phyloP scores from a whole-genome alignment of 2,888 invertebrate species.

The Drosophila mettleri region DNA sequence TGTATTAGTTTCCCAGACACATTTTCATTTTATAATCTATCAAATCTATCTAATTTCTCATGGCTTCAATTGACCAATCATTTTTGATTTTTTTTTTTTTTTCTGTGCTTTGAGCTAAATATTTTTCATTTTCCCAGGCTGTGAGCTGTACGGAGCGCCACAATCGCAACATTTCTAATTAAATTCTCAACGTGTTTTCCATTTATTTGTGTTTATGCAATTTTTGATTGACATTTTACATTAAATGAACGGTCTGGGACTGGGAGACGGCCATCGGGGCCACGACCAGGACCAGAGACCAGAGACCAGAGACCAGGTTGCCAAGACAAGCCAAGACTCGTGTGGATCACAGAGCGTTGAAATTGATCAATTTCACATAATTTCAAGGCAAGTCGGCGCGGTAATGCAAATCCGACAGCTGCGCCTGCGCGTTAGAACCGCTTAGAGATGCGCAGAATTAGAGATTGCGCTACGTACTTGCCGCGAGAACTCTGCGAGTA shows the following conservation, averaged over 20 bases:
- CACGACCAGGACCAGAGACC: constrained; percentile 12
- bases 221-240: constrained; percentile 81
- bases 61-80: constrained; percentile 64
- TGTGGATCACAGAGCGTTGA: constrained; percentile 76
- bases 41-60: constrained; percentile 31
- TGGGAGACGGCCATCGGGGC: constrained; percentile 1
- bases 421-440: constrained; percentile 77
- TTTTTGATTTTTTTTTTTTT: no score
- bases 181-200: constrained; percentile 72
- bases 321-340: constrained; percentile 11
- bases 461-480: constrained; percentile 19
- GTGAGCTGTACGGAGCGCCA: constrained; percentile 24
- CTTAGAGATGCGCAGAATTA: constrained; percentile 52
- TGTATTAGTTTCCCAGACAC: not conserved
- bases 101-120: constrained; percentile 22
- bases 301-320: constrained; percentile 7
- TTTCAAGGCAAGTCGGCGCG: constrained; percentile 74
- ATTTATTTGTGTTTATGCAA: constrained; percentile 65
- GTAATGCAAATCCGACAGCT: constrained; percentile 81
- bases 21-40: not conserved
- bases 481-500: constrained; percentile 1
- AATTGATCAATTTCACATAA: constrained; percentile 84
- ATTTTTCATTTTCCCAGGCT: constrained; percentile 67
- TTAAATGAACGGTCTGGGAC: constrained; percentile 67
- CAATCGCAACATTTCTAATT: constrained; percentile 66